Evolutionary conservation across 2,888 invertebrate species (phyloP).

Genomic region (Drosophila histrio): DNA sequence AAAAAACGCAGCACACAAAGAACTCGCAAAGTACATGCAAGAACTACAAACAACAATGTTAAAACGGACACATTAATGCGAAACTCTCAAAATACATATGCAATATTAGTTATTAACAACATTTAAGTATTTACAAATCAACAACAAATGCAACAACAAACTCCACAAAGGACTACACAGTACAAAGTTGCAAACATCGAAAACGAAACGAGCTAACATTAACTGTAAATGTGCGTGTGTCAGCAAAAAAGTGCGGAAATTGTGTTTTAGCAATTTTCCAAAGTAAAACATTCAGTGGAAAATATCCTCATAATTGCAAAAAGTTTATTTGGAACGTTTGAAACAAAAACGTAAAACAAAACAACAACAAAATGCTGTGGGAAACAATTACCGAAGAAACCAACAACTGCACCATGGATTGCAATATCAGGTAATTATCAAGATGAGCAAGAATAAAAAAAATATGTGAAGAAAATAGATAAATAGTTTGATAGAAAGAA

Average conservation of each 20-base stretch:
- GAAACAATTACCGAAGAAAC: conserved; percentile 83
- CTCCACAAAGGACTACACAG: conserved; percentile 57
- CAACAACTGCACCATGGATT: conserved; percentile 82
- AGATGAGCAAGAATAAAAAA: conserved; percentile 15
- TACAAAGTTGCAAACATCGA: conserved; percentile 31
- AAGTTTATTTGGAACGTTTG: conserved; percentile 22
- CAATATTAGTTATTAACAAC: conserved; percentile 69
- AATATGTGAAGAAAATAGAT: conserved; percentile 37
- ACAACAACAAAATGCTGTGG: conserved; percentile 82
- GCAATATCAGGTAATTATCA: conserved; percentile 83
- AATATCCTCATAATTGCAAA: conserved; percentile 26
- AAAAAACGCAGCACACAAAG: conserved; percentile 46
- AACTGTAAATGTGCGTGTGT: conserved; percentile 58
- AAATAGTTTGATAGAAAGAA: conserved; percentile 11
- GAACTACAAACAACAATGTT: conserved; percentile 36
- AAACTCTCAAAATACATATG: conserved; percentile 49
- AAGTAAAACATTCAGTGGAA: conserved; percentile 26
- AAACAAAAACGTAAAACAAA: conserved; percentile 18
- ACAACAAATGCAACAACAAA: conserved; percentile 46
- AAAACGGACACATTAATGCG: conserved; percentile 57
- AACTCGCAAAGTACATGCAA: conserved; percentile 28
- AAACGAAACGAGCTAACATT: conserved; percentile 33
- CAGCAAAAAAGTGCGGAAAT: conserved; percentile 58
- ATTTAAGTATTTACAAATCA: conserved; percentile 20
- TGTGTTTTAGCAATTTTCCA: conserved; percentile 81